Evolutionary conservation across 2,113 vertebrate genomes (phyloP), one percentile per base, ranked within the genome.

Genomic region (zebrafish (Danio rerio)): DNA sequence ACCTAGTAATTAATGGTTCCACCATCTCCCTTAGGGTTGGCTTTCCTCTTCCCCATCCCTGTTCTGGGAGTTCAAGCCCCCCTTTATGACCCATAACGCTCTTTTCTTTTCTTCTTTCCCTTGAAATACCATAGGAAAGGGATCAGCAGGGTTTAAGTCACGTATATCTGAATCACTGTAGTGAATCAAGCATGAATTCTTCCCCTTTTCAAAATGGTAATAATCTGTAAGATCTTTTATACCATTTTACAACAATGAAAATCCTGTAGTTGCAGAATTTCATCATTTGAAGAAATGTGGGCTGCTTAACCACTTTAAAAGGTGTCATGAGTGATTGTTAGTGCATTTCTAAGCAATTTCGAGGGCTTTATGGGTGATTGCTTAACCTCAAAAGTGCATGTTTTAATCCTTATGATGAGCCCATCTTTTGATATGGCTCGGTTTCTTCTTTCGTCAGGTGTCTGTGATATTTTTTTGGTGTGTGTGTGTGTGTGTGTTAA

Each of bases 71-170:
- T 6, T 58, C 45, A 18, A 45, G 15, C 16, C 55, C 55, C 42
- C 15, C 43, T 20, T 75, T 2, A 20, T 47, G 55, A 13, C 13
- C 49, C 15, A 15, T 5, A 47, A 59, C 16, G 5, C 31, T 45
- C 42, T 59, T 0, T 8, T 2, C 5, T 69, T 2, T 13, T 47
- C 8, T 1, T n/a, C 16, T 18, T 72, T 18, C 31, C 31, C 31
- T 10, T 59, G 5, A 9, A n/a, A 71, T 55, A 72, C 8, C 13
- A 42, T 73, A 42, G 31, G 15, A 47, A 69, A 69, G n/a, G 43
- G 10, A 69, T 69, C 65, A 69, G 15, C 71, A 56, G 52, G 21
- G 52, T 73, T 56, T 55, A 40, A 68, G 65, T 69, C 65, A 69
- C 10, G 1, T 6, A 49, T 69, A 16, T 69, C 43, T 69, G 65